phyloP scores from a whole-genome alignment of 2,797 vertebrate genomes.

The Petrocephalus schoutedeni region DNA sequence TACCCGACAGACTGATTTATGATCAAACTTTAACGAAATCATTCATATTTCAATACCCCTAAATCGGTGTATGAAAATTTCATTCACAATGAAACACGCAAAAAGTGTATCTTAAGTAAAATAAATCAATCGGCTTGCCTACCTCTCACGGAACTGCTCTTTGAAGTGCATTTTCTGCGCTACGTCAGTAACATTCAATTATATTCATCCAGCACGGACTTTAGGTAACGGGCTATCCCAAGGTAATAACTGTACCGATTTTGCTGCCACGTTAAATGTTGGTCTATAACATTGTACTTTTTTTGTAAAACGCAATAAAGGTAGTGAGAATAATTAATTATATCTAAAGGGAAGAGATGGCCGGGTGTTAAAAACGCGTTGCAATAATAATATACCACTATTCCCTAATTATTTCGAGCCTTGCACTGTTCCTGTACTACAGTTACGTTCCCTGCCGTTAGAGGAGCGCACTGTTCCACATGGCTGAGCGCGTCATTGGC shows the following conservation, averaged over 20 bases:
- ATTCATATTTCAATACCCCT: slow-evolving; percentile 90
- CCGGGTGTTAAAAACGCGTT: not conserved
- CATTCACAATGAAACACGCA: slow-evolving; percentile 74
- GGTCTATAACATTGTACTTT: not conserved
- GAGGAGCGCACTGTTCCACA: not conserved
- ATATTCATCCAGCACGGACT: slow-evolving; percentile 10
- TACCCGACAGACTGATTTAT: slow-evolving; percentile 75
- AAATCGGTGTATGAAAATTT: slow-evolving; percentile 88
- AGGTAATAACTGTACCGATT: slow-evolving; percentile 15
- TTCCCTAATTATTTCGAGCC: not conserved
- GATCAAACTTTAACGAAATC: slow-evolving; percentile 88
- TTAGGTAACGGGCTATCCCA: slow-evolving; percentile 2
- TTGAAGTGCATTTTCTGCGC: slow-evolving; percentile 49
- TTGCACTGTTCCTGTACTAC: not conserved
- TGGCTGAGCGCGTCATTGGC: slow-evolving; percentile 2
- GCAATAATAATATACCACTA: not conserved
- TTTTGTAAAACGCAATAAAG: slow-evolving; percentile 1
- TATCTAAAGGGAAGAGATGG: slow-evolving; percentile 12
- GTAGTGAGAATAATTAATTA: not conserved
- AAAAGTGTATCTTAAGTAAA: slow-evolving; percentile 63
- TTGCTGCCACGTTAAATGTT: not conserved
- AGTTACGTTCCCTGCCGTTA: not conserved
- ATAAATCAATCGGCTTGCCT: slow-evolving; percentile 54
- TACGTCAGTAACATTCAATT: slow-evolving; percentile 34
- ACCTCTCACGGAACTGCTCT: slow-evolving; percentile 49